Evolutionary conservation across 1,140 invertebrate species (phyloP), one percentile per base, ranked within the genome.

Genomic region (Dendrolimus kikuchii): DNA sequence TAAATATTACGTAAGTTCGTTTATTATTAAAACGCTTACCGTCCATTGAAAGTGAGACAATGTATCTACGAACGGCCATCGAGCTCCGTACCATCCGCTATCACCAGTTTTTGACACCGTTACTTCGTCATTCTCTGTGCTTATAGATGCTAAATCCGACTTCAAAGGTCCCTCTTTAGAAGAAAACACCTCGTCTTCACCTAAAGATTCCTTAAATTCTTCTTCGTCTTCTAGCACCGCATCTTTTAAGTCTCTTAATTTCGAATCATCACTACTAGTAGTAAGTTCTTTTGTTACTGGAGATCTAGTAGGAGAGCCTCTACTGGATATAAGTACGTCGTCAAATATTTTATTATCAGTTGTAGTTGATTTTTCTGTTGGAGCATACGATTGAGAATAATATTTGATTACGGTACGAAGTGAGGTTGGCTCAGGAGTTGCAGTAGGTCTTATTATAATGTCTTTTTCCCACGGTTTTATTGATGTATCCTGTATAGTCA

Each of bases 11-110:
- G 49, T 57, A 58, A 58, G 49, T 46, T 42, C 40, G 46, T 5
- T n/a, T 48, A 60, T 44, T 37, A 39, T 38, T 46, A 48, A 10
- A 53, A 47, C 55, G 70, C 89, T 89, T 69, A 92, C 90, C 75
- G 89, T 89, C 90, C 90, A 92, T 71, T 90, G 90, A 63, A 91
- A 89, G 66, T 90, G 90, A 39, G 90, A 89, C 5, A 90, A 90
- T n/a, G 89, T 86, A 73, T 91, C 90, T 44, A 89, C 86, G 66
- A 90, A 92, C 42, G 91, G 89, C 91, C 91, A 92, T 23, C 77
- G 73, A 5, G 79, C 78, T 46, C 76, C 79, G 64, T 86, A 83
- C 79, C 77, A 82, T 37, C 64, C 63, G 38, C 55, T 51, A 40
- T 70, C 74, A 9, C 71, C 76, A 7, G 85, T 67, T 53, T 86